These are phyloP conservation scores for Eumeta japonica DNA, from an alignment of 1,140 invertebrate genomes.

Conservation along the genomic window DNA sequence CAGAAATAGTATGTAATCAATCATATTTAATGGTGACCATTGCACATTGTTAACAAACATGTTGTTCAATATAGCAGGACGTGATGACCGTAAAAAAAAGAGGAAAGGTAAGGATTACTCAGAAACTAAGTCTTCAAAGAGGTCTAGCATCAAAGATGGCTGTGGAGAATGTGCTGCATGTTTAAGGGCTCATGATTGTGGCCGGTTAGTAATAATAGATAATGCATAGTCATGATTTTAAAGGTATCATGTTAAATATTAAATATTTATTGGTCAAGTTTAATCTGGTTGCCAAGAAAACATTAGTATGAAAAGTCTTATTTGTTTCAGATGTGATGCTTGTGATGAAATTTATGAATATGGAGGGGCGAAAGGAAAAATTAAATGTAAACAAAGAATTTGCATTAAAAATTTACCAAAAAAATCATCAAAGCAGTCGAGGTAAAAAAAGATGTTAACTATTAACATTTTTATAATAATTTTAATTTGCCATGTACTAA, in stretches of 20 bases:
- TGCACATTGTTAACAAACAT: no score
- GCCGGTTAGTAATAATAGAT: slow-evolving; percentile 56
- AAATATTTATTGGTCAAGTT: no score
- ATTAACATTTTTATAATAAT: no score
- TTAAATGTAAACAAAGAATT: slow-evolving; percentile 66
- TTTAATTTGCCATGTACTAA: no score
- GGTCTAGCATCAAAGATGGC: slow-evolving; percentile 52
- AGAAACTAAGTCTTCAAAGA: slow-evolving; percentile 48
- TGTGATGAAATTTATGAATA: slow-evolving; percentile 79
- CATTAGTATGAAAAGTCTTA: no score
- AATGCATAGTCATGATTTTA: no score
- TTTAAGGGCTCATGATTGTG: slow-evolving; percentile 78
- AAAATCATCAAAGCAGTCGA: slow-evolving; percentile 32
- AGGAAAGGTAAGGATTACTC: slow-evolving; percentile 58
- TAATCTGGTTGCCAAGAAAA: no score
- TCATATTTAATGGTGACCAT: no score
- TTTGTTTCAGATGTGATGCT: slow-evolving; percentile 67
- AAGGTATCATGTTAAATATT: no score
- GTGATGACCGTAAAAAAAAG: slow-evolving; percentile 54
- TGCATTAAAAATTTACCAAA: slow-evolving; percentile 46
- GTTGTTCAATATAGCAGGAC: slow-evolving; percentile 23
- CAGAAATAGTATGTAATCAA: no score
- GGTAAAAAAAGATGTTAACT: slow-evolving; percentile 18
- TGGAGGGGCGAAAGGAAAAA: slow-evolving; percentile 70
- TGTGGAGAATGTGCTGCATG: slow-evolving; percentile 86